Evolutionary conservation across 2,797 vertebrate genomes (phyloP), one percentile per base, ranked within the genome.

Genomic region (Distichodus sexfasciatus): DNA sequence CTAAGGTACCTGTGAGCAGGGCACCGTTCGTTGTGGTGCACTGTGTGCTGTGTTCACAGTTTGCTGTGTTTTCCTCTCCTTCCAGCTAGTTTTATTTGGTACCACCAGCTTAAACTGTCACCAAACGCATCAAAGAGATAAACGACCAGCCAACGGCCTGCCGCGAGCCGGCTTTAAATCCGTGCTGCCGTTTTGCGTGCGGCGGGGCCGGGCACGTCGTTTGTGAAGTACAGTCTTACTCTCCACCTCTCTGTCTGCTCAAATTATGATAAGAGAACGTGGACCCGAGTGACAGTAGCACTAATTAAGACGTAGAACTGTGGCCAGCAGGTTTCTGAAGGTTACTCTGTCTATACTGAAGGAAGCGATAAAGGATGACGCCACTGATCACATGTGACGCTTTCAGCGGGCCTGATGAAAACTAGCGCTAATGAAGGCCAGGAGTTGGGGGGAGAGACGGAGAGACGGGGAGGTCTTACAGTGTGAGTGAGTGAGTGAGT

Each of bases 271-370:
- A 76, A 66, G 46, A 24, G 51, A 71, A 47, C 40, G 74, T 65
- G 76, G 67, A 64, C 19, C 44, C 75, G 76, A 65, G 73, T 85
- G 84, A 88, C 84, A 85, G 82, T 76, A 69, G 67, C 80, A 76
- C 81, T 91, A 90, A 92, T 89, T 85, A 90, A 91, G 85, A 88
- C 67, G 78, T 81, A 87, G 84, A 88, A 87, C 81, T 87, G 78
- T 80, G 84, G 82, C 87, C 87, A 87, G 79, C 76, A 86, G 89
- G 87, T 87, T 87, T 90, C 77, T 89, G 85, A 90, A 87, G 90
- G 86, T 89, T 88, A 87, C 73, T 71, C 76, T 84, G 87, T 87
- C 84, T 89, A 59, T 77, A 82, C 79, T 79, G 75, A 71, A 81
- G 73, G 75, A 85, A 82, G 76, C 85, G 80, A 88, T 87, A 88